Conservation (phyloP, 2,888 invertebrate genomes). For the Rhodophaea formosa region DNA sequence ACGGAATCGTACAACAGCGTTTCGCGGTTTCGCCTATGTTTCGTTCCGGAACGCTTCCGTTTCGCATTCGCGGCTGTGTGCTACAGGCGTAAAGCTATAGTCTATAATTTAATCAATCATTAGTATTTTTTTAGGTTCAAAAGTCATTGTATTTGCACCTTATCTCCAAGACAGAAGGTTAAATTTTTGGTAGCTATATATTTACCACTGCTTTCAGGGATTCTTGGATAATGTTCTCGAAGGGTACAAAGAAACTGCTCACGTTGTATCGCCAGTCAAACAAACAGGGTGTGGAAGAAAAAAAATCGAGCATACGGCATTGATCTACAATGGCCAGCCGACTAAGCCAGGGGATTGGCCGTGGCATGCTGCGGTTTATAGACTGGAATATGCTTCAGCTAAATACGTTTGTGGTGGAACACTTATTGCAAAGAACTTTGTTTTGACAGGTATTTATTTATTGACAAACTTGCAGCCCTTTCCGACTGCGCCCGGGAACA, state of each 20-base stretch:
- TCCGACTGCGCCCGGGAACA: too few relatives aligned
- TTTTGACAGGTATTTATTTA: slow-evolving; percentile 11
- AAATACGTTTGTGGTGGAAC: slow-evolving; percentile 63
- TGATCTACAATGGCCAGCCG: slow-evolving; percentile 51
- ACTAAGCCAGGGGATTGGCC: slow-evolving; percentile 66
- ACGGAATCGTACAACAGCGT: too few relatives aligned
- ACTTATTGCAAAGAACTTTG: slow-evolving; percentile 26
- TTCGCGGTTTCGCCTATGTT: too few relatives aligned
- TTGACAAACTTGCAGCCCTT: not conserved
- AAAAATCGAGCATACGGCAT: slow-evolving; percentile 44
- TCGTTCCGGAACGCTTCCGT: too few relatives aligned
- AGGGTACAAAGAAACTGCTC: slow-evolving; percentile 35
- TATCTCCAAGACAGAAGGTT: too few relatives aligned
- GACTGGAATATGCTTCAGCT: slow-evolving; percentile 33
- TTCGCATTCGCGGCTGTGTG: too few relatives aligned
- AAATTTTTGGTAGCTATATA: too few relatives aligned
- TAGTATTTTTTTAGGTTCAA: too few relatives aligned
- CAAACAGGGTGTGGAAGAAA: slow-evolving; percentile 48
- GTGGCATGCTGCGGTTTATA: slow-evolving; percentile 61
- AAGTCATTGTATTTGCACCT: too few relatives aligned
- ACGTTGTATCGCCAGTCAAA: slow-evolving; percentile 29
- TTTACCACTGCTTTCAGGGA: slow-evolving; percentile 31
- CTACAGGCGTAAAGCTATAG: too few relatives aligned
- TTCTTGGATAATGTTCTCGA: slow-evolving; percentile 29
- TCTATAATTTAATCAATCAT: too few relatives aligned